These are phyloP conservation scores for Ptiloglossa arizonensis DNA, from an alignment of 1,140 invertebrate species.

Conservation along the genomic window DNA sequence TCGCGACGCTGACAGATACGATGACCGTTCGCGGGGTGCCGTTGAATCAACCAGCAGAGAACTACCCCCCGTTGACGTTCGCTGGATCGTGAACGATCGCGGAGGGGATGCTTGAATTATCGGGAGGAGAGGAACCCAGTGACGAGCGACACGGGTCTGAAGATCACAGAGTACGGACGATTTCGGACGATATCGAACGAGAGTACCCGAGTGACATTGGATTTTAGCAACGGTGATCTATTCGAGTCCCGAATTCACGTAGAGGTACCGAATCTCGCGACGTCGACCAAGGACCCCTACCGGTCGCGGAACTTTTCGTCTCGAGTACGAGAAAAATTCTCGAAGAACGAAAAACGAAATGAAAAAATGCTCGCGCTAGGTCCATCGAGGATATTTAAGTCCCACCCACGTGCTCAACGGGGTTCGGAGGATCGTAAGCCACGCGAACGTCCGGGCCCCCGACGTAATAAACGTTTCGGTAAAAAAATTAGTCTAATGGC, in stretches of 20 bases:
- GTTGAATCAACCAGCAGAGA: constrained; percentile 18
- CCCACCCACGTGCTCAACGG: background rate
- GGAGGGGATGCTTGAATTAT: background rate
- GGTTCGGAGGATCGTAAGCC: background rate
- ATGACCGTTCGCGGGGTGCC: constrained; percentile 51
- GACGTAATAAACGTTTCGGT: background rate
- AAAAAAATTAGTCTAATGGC: constrained; percentile 46
- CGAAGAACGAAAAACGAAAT: too few relatives aligned
- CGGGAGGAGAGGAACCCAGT: constrained; percentile 5
- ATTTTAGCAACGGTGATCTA: too few relatives aligned
- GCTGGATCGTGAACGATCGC: background rate
- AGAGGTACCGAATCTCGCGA: too few relatives aligned
- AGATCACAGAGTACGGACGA: background rate
- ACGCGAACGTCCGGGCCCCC: background rate
- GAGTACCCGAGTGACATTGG: too few relatives aligned
- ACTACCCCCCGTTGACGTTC: background rate
- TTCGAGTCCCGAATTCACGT: too few relatives aligned
- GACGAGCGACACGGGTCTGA: background rate
- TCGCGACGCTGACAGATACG: constrained; percentile 47
- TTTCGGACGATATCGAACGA: too few relatives aligned
- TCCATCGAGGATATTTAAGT: background rate
- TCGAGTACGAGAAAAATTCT: too few relatives aligned
- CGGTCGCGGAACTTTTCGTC: too few relatives aligned
- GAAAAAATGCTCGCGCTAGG: background rate
- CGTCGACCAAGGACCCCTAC: too few relatives aligned